Evolutionary conservation across 1,140 invertebrate genomes (phyloP).

Genomic region (Ips typographus): DNA sequence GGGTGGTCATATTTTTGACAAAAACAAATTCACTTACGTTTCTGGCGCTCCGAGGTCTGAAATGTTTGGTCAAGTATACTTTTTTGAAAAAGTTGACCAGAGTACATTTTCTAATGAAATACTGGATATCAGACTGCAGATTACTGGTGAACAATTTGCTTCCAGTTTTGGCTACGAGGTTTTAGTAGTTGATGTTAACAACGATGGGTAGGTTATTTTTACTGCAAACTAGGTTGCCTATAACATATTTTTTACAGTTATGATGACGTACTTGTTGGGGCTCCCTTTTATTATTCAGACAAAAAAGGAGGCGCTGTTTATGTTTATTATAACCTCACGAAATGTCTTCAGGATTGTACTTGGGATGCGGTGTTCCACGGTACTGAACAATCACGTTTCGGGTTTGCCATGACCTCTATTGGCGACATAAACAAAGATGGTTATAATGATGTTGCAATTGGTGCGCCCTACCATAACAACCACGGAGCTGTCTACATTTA

Average conservation of each 20-base stretch:
- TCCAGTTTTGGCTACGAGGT: conserved; percentile 90
- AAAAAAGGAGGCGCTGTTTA: conserved; percentile 83
- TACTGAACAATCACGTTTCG: conserved; percentile 78
- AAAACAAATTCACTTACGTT: conserved; percentile 66
- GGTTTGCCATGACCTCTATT: conserved; percentile 79
- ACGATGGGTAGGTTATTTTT: conserved; percentile 67
- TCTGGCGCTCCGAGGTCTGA: conserved; percentile 84
- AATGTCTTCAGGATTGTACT: conserved; percentile 49
- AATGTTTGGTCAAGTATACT: conserved; percentile 81
- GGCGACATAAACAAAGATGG: conserved; percentile 92
- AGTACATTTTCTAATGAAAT: conserved; percentile 51
- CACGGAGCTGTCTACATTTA: conserved; percentile 85
- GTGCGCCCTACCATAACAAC: conserved; percentile 85
- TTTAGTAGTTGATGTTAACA: conserved; percentile 80
- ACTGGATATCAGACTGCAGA: conserved; percentile 64
- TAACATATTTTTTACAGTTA: conserved; percentile 55
- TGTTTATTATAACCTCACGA: conserved; percentile 71
- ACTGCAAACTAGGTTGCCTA: conserved; percentile 46
- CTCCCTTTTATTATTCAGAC: conserved; percentile 86
- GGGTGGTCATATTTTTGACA: conserved; percentile 74
- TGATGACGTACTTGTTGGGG: conserved; percentile 85
- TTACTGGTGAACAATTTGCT: conserved; percentile 83
- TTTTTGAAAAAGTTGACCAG: conserved; percentile 67
- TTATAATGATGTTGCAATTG: conserved; percentile 86
- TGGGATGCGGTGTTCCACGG: conserved; percentile 66